phyloP scores from a whole-genome alignment of 2,797 vertebrate species.

The Melanotaenia nigrans region DNA sequence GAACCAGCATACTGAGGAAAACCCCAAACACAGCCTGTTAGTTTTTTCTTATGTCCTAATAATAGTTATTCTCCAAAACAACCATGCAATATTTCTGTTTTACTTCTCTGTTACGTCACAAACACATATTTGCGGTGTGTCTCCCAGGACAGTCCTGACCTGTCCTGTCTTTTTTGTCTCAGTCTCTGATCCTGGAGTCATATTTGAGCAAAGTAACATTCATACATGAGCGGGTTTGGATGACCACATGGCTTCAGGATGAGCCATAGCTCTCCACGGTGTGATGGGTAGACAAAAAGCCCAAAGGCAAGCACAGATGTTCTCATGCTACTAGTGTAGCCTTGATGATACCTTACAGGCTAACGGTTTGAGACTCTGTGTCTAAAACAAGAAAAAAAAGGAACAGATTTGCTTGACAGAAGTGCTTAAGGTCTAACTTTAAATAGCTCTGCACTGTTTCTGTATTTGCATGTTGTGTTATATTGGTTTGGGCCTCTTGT shows the following conservation, averaged over 20 bases:
- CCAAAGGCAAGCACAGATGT: constrained; percentile 75
- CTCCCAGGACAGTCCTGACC: constrained; percentile 59
- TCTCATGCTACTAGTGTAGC: constrained; percentile 70
- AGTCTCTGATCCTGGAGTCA: constrained; percentile 72
- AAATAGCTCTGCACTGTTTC: constrained; percentile 68
- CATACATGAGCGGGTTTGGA: constrained; percentile 81
- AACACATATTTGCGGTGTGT: constrained; percentile 50
- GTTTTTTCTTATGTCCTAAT: constrained; percentile 6
- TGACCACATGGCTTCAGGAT: constrained; percentile 75
- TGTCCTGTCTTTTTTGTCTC: constrained; percentile 58
- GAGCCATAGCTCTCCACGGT: constrained; percentile 70
- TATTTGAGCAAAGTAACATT: constrained; percentile 81
- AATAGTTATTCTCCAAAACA: constrained; percentile 25
- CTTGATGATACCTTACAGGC: constrained; percentile 49
- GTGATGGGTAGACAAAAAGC: constrained; percentile 72
- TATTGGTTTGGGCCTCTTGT: constrained; percentile 41
- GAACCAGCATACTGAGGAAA: constrained; percentile 14
- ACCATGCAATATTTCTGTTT: background rate
- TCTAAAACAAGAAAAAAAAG: constrained; percentile 37
- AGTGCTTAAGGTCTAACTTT: constrained; percentile 68
- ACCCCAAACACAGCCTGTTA: constrained; percentile 15
- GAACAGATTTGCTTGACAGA: constrained; percentile 69
- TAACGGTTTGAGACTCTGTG: constrained; percentile 59
- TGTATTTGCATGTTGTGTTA: constrained; percentile 47
- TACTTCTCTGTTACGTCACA: constrained; percentile 63